Percentiles rank a stretch among this genome's conserved stretches.
Conservation (phyloP, 1,140 invertebrate species). For the Pseudomyrmex flavicornis region DNA sequence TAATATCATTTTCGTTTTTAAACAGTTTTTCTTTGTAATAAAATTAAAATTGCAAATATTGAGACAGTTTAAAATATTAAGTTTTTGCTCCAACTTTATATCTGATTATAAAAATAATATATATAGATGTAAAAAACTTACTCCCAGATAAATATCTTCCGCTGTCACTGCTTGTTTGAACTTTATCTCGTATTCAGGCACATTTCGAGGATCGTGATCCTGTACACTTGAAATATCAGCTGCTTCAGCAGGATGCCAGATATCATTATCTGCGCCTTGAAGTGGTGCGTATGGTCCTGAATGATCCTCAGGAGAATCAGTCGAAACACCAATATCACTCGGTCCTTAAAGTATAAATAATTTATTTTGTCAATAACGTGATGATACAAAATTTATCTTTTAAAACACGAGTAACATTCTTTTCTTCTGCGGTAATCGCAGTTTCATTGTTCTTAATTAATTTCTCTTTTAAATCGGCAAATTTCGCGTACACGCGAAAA, state of each 20-base stretch:
- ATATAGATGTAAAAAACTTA: conserved; percentile 77
- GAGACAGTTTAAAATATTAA: not conserved
- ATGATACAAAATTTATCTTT: not conserved
- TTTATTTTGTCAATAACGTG: not conserved
- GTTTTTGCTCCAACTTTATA: not conserved
- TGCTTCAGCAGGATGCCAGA: conserved; percentile 87
- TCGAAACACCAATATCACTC: conserved; percentile 76
- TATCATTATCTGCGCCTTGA: conserved; percentile 79
- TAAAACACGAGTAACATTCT: not conserved
- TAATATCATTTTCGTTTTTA: too few species aligned
- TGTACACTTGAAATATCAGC: conserved; percentile 81
- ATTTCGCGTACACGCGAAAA: not conserved
- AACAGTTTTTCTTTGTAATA: too few species aligned
- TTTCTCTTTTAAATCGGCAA: not conserved
- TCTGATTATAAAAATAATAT: not conserved
- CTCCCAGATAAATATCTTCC: conserved; percentile 94
- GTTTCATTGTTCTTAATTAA: not conserved
- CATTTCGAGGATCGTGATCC: conserved; percentile 87
- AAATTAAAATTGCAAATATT: not conserved
- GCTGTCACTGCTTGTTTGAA: conserved; percentile 94
- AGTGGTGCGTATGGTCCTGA: conserved; percentile 72
- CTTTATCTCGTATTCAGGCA: conserved; percentile 92
- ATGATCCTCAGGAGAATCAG: conserved; percentile 44
- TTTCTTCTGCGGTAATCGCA: not conserved
- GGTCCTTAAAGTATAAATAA: conserved; percentile 73